Base-by-base conservation (phyloP, 2,797 vertebrate species). In the Premnoplex brunnescens region DNA sequence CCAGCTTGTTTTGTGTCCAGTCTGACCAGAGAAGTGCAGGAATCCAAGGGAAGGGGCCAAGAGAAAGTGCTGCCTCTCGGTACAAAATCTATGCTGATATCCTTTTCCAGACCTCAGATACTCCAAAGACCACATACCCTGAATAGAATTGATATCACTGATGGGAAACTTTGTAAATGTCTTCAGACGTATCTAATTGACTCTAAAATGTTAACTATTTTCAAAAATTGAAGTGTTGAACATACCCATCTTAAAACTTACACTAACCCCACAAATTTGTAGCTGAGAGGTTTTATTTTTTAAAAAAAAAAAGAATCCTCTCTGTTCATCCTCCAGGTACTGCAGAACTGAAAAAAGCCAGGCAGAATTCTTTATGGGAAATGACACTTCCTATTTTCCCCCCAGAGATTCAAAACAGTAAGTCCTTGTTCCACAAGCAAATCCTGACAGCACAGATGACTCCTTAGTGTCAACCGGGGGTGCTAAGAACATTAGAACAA, bases 401-500 rank as follows among this genome's bases (percentile, higher is more conserved):
- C 66, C 46, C 14, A 15, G 91, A 78, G 85, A 52, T n/a, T 66
- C 28, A 30, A 76, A 93, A 59, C 69, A 78, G 49, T 44, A 77
- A 88, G 79, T 41, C 28, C 54, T 76, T 88, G 54, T 84, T 95
- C 87, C 82, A 59, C 4, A 81, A 85, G 78, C 76, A 90, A 81
- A 84, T 55, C 66, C 80, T 94, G 89, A 84, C 9, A 64, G 85
- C 76, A 62, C 54, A 64, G 91, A 93, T 44, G 68, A 89, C 69
- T 94, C 51, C 62, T 81, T 46, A 58, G 89, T 93, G 93, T 95
- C 83, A 88, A 2, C 73, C 51, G 7, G 93, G 78, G 72, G 82
- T 89, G 79, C 91, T 93, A 62, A 79, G 90, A 84, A 81, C 73
- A 64, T 75, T 46, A 72, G 74, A 95, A 96, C 95, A 97, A 97